phyloP scores from a whole-genome alignment of 2,113 vertebrate genomes.

The Centropus unirufus region DNA sequence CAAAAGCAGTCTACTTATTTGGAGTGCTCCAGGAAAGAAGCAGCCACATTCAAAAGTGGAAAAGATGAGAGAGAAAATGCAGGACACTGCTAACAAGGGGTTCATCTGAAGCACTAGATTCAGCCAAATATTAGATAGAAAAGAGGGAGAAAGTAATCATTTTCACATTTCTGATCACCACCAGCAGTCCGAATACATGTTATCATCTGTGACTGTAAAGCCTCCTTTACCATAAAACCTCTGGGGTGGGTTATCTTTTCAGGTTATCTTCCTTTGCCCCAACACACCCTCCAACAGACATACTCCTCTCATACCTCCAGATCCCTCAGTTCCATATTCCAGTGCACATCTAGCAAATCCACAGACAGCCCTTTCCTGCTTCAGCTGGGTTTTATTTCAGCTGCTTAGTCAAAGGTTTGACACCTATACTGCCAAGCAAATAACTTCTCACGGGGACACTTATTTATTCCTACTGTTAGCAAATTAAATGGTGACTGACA shows the following conservation, averaged over 20 bases:
- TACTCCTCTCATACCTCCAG: not conserved
- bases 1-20: slow-evolving; percentile 21
- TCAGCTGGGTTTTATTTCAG: slow-evolving; percentile 19
- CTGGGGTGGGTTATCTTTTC: not conserved
- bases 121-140: not conserved
- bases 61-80: not conserved
- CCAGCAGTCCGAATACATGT: not conserved
- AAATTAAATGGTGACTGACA: slow-evolving; percentile 53
- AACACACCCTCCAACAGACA: not conserved
- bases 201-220: not conserved
- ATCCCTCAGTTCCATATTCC: not conserved
- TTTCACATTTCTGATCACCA: not conserved
- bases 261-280: not conserved
- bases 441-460: slow-evolving; percentile 19
- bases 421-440: slow-evolving; percentile 40
- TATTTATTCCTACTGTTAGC: slow-evolving; percentile 37
- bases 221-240: not conserved
- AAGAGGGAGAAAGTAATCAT: not conserved
- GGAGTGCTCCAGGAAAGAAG: not conserved
- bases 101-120: not conserved
- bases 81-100: not conserved
- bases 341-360: not conserved
- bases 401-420: slow-evolving; percentile 45
- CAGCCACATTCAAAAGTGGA: not conserved
- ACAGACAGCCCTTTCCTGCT: not conserved